phyloP scores from a whole-genome alignment of 2,113 vertebrate genomes.

The Anarrhichthys ocellatus region DNA sequence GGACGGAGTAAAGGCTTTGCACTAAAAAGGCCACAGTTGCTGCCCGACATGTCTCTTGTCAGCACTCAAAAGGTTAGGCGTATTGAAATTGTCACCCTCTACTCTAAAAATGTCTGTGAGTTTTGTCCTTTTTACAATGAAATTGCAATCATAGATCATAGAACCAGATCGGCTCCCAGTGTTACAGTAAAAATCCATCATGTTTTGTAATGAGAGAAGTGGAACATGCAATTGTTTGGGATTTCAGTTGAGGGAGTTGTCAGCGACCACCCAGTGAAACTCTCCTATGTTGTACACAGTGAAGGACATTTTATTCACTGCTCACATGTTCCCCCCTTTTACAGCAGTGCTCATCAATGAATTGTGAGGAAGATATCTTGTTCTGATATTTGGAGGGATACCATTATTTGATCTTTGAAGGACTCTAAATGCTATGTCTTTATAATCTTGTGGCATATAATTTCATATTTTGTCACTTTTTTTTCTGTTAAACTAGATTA shows the following conservation, averaged over 20 bases:
- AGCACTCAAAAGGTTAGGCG: constrained; percentile 16
- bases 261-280: not conserved
- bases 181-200: not conserved
- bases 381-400: not conserved
- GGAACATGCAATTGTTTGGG: constrained; percentile 5
- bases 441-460: constrained; percentile 7
- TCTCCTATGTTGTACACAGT: not conserved
- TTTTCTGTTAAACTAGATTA: not conserved
- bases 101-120: not conserved
- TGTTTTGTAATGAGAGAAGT: constrained; percentile 8
- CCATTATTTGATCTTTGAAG: constrained; percentile 30
- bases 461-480: not conserved
- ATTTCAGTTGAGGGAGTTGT: not conserved
- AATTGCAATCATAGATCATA: constrained; percentile 1
- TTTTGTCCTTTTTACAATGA: not conserved
- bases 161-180: not conserved
- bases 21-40: constrained; percentile 5
- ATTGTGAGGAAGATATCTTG: constrained; percentile 1
- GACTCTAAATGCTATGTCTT: constrained; percentile 8
- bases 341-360: constrained; percentile 3
- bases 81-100: constrained; percentile 23
- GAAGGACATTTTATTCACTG: constrained; percentile 38
- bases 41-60: constrained; percentile 22
- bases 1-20: not conserved
- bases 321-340: not conserved